Conservation (phyloP, 2,797 vertebrate genomes). For the Alectoris magna region DNA sequence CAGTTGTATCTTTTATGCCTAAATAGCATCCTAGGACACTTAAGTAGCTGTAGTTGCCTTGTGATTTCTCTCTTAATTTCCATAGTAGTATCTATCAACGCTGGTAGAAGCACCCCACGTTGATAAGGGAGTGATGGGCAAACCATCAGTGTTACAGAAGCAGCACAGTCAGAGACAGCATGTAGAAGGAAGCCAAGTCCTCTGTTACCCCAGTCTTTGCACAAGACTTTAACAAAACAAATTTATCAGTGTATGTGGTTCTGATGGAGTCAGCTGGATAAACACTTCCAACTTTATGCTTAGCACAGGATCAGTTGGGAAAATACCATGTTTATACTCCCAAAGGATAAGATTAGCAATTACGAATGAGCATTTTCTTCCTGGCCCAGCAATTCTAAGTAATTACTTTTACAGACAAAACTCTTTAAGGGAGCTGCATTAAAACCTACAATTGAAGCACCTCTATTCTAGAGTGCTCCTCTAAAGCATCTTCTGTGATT, state of each 20-base stretch:
- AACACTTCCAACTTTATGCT: background rate
- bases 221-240: background rate
- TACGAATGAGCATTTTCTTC: background rate
- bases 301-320: background rate
- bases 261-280: background rate
- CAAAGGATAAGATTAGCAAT: background rate
- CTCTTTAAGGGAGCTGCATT: background rate
- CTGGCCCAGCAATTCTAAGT: background rate
- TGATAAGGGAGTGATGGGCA: background rate
- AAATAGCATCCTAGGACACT: background rate
- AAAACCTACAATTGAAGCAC: background rate
- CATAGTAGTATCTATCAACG: background rate
- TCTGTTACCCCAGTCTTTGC: background rate
- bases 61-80: background rate
- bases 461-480: background rate
- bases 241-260: background rate
- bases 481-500: background rate
- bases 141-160: background rate
- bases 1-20: background rate
- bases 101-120: rapidly evolving
- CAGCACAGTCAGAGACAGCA: background rate
- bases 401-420: background rate
- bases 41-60: background rate
- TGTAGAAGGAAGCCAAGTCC: background rate
- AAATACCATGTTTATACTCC: background rate